These are phyloP conservation scores for Hypomecis punctinalis DNA, from an alignment of 2,888 invertebrate species.

Conservation along the genomic window DNA sequence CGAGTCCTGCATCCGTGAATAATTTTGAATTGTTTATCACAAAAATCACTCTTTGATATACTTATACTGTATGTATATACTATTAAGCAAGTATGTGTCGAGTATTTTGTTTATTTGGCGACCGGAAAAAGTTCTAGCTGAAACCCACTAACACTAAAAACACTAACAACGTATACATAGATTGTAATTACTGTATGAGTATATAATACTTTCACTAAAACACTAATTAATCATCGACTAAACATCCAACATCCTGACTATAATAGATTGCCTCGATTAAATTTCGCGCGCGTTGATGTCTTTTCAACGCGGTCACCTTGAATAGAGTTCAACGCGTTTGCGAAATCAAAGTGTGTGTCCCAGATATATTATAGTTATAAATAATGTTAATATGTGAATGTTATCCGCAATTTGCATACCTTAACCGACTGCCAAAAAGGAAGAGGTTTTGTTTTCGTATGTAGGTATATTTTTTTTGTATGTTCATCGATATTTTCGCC, in stretches of 20 bases:
- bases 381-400: neutral
- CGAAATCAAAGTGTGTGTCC: conserved; percentile 11
- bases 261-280: conserved; percentile 6
- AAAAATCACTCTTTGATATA: no score
- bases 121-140: no score
- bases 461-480: no score
- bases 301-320: conserved; percentile 27
- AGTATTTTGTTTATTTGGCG: no score
- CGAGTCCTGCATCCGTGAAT: no score
- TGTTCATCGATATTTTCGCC: no score
- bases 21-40: no score
- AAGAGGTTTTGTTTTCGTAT: no score
- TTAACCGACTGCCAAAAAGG: no score
- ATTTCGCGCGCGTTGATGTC: conserved; percentile 25
- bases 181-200: neutral
- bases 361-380: neutral
- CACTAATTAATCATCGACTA: conserved; percentile 3
- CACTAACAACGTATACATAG: neutral
- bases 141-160: no score
- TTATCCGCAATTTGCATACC: neutral
- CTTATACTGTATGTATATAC: no score
- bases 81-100: no score
- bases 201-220: conserved; percentile 15
- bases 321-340: conserved; percentile 35
- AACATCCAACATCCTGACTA: neutral